Evolutionary conservation across 2,113 vertebrate genomes (phyloP).

Genomic region (Lophochroa leadbeateri): DNA sequence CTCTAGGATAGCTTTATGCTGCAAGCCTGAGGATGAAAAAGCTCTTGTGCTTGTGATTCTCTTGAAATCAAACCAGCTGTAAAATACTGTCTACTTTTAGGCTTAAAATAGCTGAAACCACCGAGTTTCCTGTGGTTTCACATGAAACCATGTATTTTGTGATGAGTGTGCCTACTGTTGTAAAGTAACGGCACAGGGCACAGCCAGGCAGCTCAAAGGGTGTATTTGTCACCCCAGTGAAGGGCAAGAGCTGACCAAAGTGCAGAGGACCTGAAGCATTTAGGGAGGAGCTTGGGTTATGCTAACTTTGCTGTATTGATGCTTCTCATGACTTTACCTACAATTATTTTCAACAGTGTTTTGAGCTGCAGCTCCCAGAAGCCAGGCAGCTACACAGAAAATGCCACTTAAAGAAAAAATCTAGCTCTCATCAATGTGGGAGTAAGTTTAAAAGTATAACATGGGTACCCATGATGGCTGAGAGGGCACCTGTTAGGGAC

Average conservation of each 20-base stretch:
- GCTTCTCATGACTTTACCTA: not conserved
- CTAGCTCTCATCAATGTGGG: not conserved
- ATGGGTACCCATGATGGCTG: not conserved
- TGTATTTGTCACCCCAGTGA: not conserved
- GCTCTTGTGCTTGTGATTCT: not conserved
- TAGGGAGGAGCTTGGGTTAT: not conserved
- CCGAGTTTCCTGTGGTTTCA: constrained; percentile 14
- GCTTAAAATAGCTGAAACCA: constrained; percentile 31
- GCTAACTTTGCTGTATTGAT: not conserved
- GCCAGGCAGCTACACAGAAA: not conserved
- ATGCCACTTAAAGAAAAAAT: not conserved
- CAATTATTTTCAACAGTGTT: not conserved
- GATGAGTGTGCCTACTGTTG: not conserved
- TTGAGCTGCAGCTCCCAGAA: not conserved
- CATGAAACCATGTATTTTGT: not conserved
- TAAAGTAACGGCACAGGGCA: not conserved
- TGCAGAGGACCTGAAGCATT: not conserved
- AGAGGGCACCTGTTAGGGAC: not conserved
- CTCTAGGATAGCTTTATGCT: not conserved
- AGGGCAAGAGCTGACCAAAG: not conserved
- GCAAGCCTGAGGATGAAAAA: not conserved
- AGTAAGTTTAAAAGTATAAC: not conserved
- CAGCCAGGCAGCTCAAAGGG: not conserved
- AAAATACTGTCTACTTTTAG: not conserved
- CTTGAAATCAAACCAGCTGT: constrained; percentile 4